Evolutionary conservation across 2,113 vertebrate species (phyloP).

Genomic region (Meles meles): DNA sequence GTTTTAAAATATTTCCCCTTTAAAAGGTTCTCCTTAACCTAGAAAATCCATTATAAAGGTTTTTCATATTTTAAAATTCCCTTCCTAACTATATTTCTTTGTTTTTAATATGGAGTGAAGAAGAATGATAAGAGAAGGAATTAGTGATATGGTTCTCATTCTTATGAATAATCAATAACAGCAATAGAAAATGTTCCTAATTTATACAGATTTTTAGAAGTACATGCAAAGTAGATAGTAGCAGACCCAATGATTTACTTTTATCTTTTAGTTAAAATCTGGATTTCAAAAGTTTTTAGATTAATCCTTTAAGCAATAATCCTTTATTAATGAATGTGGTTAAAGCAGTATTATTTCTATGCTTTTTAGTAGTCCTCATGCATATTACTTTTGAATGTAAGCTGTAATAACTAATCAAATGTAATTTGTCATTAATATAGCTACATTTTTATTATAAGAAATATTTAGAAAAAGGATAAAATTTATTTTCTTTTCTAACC

Average conservation of each 20-base stretch:
- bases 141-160: neutral
- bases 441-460: constrained; percentile 17
- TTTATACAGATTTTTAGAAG: neutral
- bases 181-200: neutral
- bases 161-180: neutral
- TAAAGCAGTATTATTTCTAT: neutral
- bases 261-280: constrained; percentile 1
- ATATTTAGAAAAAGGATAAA: neutral
- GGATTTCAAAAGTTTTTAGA: neutral
- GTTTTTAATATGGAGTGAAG: neutral
- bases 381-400: neutral
- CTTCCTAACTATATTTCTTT: neutral
- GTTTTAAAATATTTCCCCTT: neutral
- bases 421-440: neutral
- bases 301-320: constrained; percentile 19
- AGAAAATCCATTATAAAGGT: neutral
- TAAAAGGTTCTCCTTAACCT: neutral
- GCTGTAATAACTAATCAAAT: neutral
- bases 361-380: neutral
- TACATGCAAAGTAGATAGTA: neutral
- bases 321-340: constrained; percentile 17
- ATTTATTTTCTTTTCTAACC: neutral
- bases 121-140: neutral
- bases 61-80: neutral
- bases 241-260: neutral